Percentiles rank a stretch among this genome's conserved stretches.
These are phyloP conservation scores for Embidobia sp. DNA, from an alignment of 2,888 invertebrate genomes.

Conservation along the genomic window DNA sequence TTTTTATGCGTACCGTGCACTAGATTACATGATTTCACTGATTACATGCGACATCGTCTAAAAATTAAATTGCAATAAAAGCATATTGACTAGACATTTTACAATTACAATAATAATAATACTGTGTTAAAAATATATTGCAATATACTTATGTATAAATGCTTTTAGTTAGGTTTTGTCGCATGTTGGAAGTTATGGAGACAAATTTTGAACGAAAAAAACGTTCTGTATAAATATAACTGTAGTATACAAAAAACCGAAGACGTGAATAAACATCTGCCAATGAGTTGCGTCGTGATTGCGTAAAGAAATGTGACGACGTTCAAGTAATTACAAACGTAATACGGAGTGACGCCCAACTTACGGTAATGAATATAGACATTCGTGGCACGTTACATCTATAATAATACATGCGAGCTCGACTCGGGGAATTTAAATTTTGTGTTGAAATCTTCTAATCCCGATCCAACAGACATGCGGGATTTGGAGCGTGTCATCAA, in stretches of 20 bases:
- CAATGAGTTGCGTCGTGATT: neutral
- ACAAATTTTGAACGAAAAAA: neutral
- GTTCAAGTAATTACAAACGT: constrained; percentile 40
- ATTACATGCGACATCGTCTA: constrained; percentile 29
- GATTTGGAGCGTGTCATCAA: constrained; percentile 78
- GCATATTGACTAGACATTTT: constrained; percentile 46
- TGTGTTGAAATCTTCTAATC: constrained; percentile 77
- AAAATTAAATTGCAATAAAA: constrained; percentile 31
- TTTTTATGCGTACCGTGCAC: constrained; percentile 38
- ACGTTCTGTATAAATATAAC: too few relatives aligned
- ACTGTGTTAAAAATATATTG: constrained; percentile 34
- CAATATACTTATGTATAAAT: constrained; percentile 22
- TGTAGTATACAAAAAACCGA: neutral
- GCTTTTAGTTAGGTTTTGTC: neutral
- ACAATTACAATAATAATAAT: constrained; percentile 25
- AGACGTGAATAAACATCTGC: constrained; percentile 20
- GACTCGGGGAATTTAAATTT: constrained; percentile 77
- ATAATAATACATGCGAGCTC: constrained; percentile 75
- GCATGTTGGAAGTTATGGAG: neutral
- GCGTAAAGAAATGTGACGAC: neutral
- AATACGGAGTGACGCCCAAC: constrained; percentile 4
- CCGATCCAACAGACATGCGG: constrained; percentile 77
- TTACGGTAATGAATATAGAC: constrained; percentile 25
- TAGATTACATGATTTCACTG: constrained; percentile 37
- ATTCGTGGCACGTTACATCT: constrained; percentile 58